Evolutionary conservation across 2,797 vertebrate genomes (phyloP).

Genomic region (Macropus fuliginosus): DNA sequence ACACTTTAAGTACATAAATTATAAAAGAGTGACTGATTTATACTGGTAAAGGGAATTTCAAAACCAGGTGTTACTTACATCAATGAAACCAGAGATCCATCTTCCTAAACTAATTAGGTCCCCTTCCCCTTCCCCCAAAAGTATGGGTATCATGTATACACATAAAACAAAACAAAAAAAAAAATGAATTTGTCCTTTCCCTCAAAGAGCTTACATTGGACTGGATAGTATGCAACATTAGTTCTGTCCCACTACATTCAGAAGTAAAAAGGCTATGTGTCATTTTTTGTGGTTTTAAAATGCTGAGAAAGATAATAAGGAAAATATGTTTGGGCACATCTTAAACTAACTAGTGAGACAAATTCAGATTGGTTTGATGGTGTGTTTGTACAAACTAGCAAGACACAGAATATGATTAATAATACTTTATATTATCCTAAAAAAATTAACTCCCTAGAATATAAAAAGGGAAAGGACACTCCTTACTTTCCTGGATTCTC

Average conservation of each 20-base stretch:
- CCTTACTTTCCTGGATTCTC: not conserved
- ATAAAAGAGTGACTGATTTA: not conserved
- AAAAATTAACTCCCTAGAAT: not conserved
- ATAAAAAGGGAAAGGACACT: not conserved
- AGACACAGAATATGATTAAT: not conserved
- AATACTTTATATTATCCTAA: not conserved
- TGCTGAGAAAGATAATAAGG: not conserved
- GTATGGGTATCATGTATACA: not conserved
- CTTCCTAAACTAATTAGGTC: not conserved
- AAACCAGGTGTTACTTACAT: not conserved
- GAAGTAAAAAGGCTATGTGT: not conserved
- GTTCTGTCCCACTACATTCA: not conserved
- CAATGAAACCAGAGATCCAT: not conserved
- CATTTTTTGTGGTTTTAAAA: not conserved
- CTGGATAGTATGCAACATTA: not conserved
- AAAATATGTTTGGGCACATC: not conserved
- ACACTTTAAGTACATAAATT: not conserved
- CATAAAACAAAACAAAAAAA: not conserved
- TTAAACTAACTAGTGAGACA: not conserved
- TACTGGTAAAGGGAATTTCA: not conserved
- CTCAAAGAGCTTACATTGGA: not conserved
- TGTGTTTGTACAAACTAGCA: not conserved
- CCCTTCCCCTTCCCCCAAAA: not conserved
- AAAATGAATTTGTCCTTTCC: not conserved
- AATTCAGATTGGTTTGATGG: not conserved